phyloP scores from a whole-genome alignment of 35 echinoderm and acorn worm genomes.

The Anneissia japonica region DNA sequence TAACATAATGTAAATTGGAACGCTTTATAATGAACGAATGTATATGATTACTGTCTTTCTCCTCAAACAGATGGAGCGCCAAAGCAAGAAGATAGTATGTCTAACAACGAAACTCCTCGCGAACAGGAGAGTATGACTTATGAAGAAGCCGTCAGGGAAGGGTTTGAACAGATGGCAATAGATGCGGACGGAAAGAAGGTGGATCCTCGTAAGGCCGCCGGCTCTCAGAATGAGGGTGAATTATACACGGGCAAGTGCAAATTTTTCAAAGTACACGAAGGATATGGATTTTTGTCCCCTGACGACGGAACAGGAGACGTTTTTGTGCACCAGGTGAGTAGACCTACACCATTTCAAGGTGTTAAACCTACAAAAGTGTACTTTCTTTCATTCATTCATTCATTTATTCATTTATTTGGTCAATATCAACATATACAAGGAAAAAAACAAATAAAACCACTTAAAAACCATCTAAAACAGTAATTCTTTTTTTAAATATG shows the following conservation, averaged over 20 bases:
- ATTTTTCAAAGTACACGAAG: conserved; percentile 72
- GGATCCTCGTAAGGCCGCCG: conserved; percentile 16
- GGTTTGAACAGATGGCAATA: not conserved
- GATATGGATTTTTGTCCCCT: conserved; percentile 69
- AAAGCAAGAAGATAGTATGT: not conserved
- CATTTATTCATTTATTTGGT: too few species aligned
- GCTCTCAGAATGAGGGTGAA: conserved; percentile 35
- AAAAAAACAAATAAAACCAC: too few species aligned
- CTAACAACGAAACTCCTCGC: not conserved
- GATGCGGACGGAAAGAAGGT: conserved; percentile 12
- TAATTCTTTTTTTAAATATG: too few species aligned
- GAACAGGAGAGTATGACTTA: not conserved
- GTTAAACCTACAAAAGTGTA: too few species aligned
- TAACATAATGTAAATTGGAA: too few species aligned
- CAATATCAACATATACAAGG: too few species aligned
- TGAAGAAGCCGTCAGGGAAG: not conserved
- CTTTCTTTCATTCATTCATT: too few species aligned
- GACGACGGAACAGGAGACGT: conserved; percentile 60
- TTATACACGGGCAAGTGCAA: conserved; percentile 62
- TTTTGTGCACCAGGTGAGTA: conserved; percentile 71
- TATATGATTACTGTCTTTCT: not conserved
- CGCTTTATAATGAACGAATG: too few species aligned
- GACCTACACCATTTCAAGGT: not conserved
- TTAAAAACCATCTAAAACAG: too few species aligned
- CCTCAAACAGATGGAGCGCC: not conserved